phyloP scores from a whole-genome alignment of 2,888 invertebrate species.

The Nematopogon swammerdamellus region DNA sequence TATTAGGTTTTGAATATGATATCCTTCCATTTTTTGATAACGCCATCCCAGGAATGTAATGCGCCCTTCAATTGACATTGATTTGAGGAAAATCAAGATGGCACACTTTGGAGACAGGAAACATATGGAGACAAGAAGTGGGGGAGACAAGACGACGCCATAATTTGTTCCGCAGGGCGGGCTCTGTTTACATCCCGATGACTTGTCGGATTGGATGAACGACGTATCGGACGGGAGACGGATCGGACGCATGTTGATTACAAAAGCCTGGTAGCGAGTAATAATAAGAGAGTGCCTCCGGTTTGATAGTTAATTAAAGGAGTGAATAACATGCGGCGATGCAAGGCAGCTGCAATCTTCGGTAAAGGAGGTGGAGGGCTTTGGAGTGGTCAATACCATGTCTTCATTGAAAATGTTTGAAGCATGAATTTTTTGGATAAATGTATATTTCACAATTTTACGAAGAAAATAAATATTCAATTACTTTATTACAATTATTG shows the following conservation, averaged over 20 bases:
- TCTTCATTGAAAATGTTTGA: too few species aligned
- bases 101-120: background rate
- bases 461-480: background rate
- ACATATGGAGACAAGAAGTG: background rate
- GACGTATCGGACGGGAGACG: background rate
- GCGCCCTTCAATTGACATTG: too few species aligned
- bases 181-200: background rate
- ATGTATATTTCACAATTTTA: too few species aligned
- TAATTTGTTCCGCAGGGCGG: constrained; percentile 2
- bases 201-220: background rate
- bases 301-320: constrained; percentile 54
- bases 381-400: constrained; percentile 21
- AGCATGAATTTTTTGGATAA: too few species aligned
- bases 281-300: constrained; percentile 47
- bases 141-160: constrained; percentile 4
- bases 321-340: constrained; percentile 45
- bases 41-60: too few species aligned
- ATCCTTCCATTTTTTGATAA: too few species aligned
- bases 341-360: constrained; percentile 48
- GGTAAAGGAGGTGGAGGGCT: constrained; percentile 19
- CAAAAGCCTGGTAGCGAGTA: constrained; percentile 47
- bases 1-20: too few species aligned
- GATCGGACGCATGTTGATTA: constrained; percentile 13
- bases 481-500: too few species aligned
- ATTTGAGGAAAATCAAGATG: too few species aligned